A percentile compares a stretch with the other conserved stretches of the same genome.
phyloP scores from a whole-genome alignment of 2,113 vertebrate genomes.

The Mirounga angustirostris region DNA sequence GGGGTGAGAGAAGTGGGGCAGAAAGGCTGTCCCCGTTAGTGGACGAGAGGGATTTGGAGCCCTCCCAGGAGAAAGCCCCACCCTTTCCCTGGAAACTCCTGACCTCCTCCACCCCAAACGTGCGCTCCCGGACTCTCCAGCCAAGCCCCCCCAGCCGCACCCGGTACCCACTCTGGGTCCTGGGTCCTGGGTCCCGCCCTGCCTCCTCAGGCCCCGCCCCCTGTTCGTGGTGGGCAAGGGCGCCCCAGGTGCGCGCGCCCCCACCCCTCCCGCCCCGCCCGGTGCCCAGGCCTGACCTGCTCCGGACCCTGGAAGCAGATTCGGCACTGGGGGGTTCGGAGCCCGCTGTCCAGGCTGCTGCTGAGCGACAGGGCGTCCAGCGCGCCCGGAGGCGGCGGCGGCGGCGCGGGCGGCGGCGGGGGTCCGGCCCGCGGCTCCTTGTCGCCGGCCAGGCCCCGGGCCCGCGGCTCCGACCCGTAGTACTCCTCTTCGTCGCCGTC shows the following conservation, averaged over 20 bases:
- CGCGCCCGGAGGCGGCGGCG: constrained; percentile 86
- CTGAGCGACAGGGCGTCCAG: constrained; percentile 94
- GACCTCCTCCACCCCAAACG: not conserved
- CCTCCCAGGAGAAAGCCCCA: constrained; percentile 13
- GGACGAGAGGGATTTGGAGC: not conserved
- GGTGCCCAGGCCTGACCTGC: constrained; percentile 89
- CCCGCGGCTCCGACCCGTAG: constrained; percentile 92
- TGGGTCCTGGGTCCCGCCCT: constrained; percentile 42
- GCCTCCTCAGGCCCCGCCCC: constrained; percentile 54
- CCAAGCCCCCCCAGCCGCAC: not conserved
- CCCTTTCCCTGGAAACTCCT: not conserved
- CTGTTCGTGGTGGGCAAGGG: not conserved
- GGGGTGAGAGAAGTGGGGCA: not conserved
- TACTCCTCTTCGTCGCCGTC: constrained; percentile 94
- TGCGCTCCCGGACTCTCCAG: not conserved
- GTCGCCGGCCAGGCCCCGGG: constrained; percentile 85
- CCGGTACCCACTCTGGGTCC: not conserved
- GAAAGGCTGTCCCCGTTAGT: not conserved
- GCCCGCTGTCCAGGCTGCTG: constrained; percentile 93
- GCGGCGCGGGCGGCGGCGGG: constrained; percentile 86
- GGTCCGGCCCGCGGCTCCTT: constrained; percentile 89
- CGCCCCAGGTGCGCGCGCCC: constrained; percentile 67
- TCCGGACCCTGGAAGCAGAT: constrained; percentile 97
- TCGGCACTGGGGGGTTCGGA: constrained; percentile 94
- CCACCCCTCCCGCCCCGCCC: constrained; percentile 16